Base-by-base conservation (phyloP, 1,140 invertebrate species). In the Drosophila mojavensis region DNA sequence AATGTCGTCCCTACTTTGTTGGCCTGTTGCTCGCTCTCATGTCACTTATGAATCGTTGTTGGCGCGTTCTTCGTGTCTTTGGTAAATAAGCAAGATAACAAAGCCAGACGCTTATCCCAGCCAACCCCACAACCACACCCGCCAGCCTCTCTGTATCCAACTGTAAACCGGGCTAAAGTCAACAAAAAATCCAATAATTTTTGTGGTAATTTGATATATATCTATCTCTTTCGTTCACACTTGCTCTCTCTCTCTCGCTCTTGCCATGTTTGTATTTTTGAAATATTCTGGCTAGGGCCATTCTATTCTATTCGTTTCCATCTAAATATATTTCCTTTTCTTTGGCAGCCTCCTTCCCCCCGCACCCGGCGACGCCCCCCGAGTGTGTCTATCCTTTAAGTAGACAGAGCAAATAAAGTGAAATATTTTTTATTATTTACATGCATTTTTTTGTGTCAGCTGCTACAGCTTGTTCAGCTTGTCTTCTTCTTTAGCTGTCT, bases 381-480 rank as follows among this genome's bases (percentile, higher is more conserved):
- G 36, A 20, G 50, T 20, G 58, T 48, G 41, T 59, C 47, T 39
- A 63, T 76, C 58, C 69, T 66, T 74, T 53, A 67, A 68, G 75
- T 64, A 64, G 71, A 70, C 71, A 45, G 47, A 61, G 75, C 65
- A 69, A 75, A 75, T 78, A 78, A 78, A 78, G 65, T 75, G 61
- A 78, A 78, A 78, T 75, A 78, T 78, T 78, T 78, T 39, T 78
- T 75, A 75, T 75, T 68, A 78, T 69, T 75, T 78, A 75, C 71
- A 70, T 70, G 66, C 63, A 6, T 56, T 69, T 75, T 67, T 67
- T 61, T 72, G 47, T 74, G 69, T 54, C 63, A 65, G 58, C 28
- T 72, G 69, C 48, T 60, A 30, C 55, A 39, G 51, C 20, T 67
- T 47, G 4, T 68, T 0, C 15, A 43, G 7, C 51, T 56, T 20